Evolutionary conservation across 2,113 vertebrate species (phyloP).

Genomic region (Ariopsis seemanni): DNA sequence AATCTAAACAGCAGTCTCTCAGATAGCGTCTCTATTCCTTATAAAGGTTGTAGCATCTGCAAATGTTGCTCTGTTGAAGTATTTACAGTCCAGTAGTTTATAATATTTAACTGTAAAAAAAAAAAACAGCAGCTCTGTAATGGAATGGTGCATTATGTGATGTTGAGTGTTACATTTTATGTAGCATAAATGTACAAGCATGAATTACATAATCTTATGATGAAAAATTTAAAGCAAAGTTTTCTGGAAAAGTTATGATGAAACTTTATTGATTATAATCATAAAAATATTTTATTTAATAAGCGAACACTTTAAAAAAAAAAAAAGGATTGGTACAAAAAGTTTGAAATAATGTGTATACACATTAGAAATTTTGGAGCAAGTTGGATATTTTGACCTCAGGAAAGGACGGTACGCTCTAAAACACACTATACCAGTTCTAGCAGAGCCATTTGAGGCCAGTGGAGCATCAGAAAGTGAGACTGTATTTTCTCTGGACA

Average conservation of each 20-base stretch:
- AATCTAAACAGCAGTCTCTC: constrained; percentile 41
- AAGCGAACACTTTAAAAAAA: too few relatives aligned
- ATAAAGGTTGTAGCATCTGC: constrained; percentile 46
- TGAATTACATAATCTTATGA: too few relatives aligned
- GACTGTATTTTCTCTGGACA: constrained; percentile 19
- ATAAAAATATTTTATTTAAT: too few relatives aligned
- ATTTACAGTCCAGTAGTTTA: background rate
- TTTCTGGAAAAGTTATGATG: too few relatives aligned
- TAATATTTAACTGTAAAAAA: background rate
- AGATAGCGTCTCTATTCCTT: constrained; percentile 44
- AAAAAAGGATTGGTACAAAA: too few relatives aligned
- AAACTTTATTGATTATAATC: too few relatives aligned
- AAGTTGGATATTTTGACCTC: background rate
- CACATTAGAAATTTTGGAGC: background rate
- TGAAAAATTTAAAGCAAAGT: too few relatives aligned
- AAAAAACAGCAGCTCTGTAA: background rate
- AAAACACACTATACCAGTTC: background rate
- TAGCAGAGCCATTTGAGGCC: background rate
- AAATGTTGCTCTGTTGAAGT: constrained; percentile 4
- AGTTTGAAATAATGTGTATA: background rate
- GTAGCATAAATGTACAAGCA: background rate
- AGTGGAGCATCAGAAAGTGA: background rate
- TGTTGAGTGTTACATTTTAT: background rate
- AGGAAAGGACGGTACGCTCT: background rate
- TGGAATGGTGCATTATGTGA: background rate